phyloP scores from a whole-genome alignment of 2,797 vertebrate species.

The Pangasius macronema region DNA sequence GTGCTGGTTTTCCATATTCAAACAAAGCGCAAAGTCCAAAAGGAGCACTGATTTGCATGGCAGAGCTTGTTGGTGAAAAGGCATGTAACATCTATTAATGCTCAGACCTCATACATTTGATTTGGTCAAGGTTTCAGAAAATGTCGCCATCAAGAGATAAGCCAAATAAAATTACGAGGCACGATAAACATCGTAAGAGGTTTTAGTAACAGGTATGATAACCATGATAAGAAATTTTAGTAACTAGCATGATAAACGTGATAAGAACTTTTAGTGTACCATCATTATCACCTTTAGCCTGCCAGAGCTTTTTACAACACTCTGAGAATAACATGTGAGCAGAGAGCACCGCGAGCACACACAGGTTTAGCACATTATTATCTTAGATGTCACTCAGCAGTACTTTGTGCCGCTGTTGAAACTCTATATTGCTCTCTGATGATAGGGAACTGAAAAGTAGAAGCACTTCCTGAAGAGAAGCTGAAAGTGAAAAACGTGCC shows the following conservation, averaged over 20 bases:
- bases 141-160: neutral
- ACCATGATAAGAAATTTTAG: too few relatives aligned
- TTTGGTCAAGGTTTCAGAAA: neutral
- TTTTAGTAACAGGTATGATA: neutral
- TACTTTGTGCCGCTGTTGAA: neutral
- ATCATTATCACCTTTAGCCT: neutral
- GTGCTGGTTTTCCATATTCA: slow-evolving; percentile 42
- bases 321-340: neutral
- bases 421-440: neutral
- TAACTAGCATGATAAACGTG: too few relatives aligned
- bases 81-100: neutral
- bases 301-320: neutral
- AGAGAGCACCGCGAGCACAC: too few relatives aligned
- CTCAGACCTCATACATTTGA: neutral
- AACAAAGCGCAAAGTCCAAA: neutral
- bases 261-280: neutral
- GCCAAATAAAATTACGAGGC: neutral
- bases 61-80: slow-evolving; percentile 2
- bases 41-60: neutral
- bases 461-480: neutral
- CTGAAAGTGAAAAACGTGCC: too few relatives aligned
- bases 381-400: neutral
- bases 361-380: neutral
- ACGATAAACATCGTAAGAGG: neutral
- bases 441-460: slow-evolving; percentile 5